A percentile compares a stretch with the other conserved stretches of the same genome.
Conservation (phyloP, 2,113 vertebrate genomes). For the Brachyhypopomus gauderio region DNA sequence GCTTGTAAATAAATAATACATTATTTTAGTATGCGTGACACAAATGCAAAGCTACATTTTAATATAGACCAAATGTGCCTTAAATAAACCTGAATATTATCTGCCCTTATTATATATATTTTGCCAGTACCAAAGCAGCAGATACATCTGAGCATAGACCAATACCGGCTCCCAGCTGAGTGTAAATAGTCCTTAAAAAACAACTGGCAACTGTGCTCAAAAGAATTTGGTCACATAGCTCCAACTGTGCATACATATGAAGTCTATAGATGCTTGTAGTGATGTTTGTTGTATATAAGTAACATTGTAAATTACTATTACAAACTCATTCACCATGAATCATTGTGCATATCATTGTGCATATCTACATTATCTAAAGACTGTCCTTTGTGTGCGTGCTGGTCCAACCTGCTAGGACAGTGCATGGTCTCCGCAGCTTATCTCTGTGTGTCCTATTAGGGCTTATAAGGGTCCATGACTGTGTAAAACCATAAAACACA, state of each 20-base stretch:
- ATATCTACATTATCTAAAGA: background rate
- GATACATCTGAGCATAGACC: background rate
- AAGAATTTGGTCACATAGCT: background rate
- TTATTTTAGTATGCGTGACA: background rate
- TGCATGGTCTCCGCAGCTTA: constrained; percentile 31
- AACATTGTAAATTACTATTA: background rate
- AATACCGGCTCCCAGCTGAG: background rate
- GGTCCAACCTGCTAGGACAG: constrained; percentile 35
- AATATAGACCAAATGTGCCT: background rate
- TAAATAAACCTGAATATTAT: background rate
- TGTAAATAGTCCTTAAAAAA: background rate
- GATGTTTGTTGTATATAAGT: background rate
- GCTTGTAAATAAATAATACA: constrained; percentile 1
- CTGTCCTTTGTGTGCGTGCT: background rate
- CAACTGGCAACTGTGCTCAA: background rate
- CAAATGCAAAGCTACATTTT: background rate
- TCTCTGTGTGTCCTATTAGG: constrained; percentile 49
- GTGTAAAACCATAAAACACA: constrained; percentile 62
- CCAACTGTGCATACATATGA: background rate
- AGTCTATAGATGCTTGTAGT: background rate
- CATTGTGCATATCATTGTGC: background rate
- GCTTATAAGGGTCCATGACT: constrained; percentile 55
- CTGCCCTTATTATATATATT: background rate
- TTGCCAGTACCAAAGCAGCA: background rate
- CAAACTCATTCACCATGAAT: background rate